phyloP scores from a whole-genome alignment of 2,113 vertebrate genomes.

The Phodopus roborovskii region DNA sequence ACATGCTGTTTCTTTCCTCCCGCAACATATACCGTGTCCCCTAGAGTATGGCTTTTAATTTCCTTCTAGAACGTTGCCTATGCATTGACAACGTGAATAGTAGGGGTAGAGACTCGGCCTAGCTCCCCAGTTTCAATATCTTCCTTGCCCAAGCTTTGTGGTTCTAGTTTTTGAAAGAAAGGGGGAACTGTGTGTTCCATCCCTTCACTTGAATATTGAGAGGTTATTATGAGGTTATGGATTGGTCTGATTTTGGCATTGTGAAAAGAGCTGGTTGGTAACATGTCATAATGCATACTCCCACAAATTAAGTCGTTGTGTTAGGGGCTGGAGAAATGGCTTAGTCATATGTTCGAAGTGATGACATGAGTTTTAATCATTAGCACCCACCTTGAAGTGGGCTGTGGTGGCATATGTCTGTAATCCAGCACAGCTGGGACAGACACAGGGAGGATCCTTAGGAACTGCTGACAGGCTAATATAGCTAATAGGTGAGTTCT shows the following conservation, averaged over 20 bases:
- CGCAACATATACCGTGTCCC: background rate
- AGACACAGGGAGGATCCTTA: background rate
- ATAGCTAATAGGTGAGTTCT: background rate
- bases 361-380: background rate
- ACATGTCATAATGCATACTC: background rate
- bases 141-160: background rate
- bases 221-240: background rate
- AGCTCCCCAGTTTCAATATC: background rate
- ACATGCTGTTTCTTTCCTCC: background rate
- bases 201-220: background rate
- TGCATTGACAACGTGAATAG: background rate
- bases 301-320: background rate
- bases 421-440: background rate
- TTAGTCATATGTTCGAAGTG: background rate
- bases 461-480: background rate
- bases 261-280: background rate
- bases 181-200: background rate
- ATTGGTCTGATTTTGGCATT: background rate
- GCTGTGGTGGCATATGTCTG: background rate
- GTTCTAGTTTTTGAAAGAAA: background rate
- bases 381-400: background rate
- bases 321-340: background rate
- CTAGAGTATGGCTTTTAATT: background rate
- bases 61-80: background rate
- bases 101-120: accelerated